These are phyloP conservation scores for Cephalotes varians DNA, from an alignment of 2,888 invertebrate genomes.

Conservation along the genomic window DNA sequence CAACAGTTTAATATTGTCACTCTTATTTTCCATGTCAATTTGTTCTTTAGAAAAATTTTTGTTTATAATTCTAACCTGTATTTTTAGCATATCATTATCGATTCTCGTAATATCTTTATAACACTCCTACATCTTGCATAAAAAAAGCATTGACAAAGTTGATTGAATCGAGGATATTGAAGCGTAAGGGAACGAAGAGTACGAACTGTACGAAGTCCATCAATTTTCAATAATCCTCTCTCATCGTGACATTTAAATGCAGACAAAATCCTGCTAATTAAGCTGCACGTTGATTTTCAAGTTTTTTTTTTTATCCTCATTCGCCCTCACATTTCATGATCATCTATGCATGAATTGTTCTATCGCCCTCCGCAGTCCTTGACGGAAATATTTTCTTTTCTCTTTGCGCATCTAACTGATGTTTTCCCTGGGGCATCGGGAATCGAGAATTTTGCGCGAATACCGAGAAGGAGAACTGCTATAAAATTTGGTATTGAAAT, in stretches of 20 bases:
- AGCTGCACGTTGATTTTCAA: constrained; percentile 13
- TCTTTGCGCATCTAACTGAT: constrained; percentile 11
- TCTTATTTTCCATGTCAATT: neutral
- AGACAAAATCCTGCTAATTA: constrained; percentile 16
- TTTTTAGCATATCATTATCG: neutral
- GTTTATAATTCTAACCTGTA: neutral
- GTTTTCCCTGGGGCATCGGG: constrained; percentile 42
- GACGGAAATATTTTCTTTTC: constrained; percentile 50
- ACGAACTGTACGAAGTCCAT: neutral
- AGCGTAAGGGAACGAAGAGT: neutral
- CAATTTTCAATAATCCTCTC: neutral
- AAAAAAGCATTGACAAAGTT: neutral
- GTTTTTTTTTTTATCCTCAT: neutral
- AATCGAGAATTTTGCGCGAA: constrained; percentile 46
- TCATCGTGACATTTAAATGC: constrained; percentile 13
- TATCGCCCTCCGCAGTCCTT: constrained; percentile 2
- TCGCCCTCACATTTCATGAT: neutral
- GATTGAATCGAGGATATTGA: neutral
- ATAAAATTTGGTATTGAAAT: constrained; percentile 59
- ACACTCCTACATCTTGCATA: neutral
- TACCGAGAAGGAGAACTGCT: constrained; percentile 27
- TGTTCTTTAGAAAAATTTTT: neutral
- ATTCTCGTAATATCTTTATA: neutral
- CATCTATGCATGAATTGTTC: constrained; percentile 26
- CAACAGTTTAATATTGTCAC: neutral